Evolutionary conservation across 2,113 vertebrate genomes (phyloP), one percentile per base, ranked within the genome.

Genomic region (Equus quagga): DNA sequence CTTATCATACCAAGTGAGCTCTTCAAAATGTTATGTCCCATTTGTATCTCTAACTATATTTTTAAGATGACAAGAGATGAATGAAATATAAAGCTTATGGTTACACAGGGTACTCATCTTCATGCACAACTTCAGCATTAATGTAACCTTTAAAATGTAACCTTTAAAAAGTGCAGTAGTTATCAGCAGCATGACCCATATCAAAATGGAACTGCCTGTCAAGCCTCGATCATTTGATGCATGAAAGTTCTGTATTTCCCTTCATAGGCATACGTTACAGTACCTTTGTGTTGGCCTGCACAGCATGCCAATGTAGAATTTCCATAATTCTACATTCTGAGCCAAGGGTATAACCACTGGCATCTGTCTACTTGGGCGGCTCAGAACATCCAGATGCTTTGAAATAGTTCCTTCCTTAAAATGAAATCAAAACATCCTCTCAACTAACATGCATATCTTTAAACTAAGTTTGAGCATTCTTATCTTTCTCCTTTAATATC

Each of bases 101-200:
- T 96, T 96, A 80, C 49, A 84, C 86, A 81, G 92, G 70, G 83
- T 85, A 56, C 92, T 97, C 95, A 96, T 98, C 97, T 95, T 96
- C 96, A 97, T 95, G 94, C 83, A 97, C 80, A 97, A 87, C 96
- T 94, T 97, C 95, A 92, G 83, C 91, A 91, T 91, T 95, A 96
- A 96, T 92, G 75, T 95, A 98, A 98, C 97, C 97, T 98, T 98
- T 98, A 96, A 96, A 96, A 97, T 91, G 84, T 95, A 95, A 97
- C 97, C 98, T 98, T 98, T 97, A 96, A 96, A 97, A 96, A 96
- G 93, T 2, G 0, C 5, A 4, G 62, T 87, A 97, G 76, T 97
- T 93, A 87, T 76, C 92, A 92, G 81, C 82, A 46, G 49, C 70
- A 64, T 94, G 96, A 92, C 96, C 97, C 93, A 60, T 92, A 93